Evolutionary conservation across 2,888 invertebrate species (phyloP), one percentile per base, ranked within the genome.

Genomic region (Drosophila ezoana): DNA sequence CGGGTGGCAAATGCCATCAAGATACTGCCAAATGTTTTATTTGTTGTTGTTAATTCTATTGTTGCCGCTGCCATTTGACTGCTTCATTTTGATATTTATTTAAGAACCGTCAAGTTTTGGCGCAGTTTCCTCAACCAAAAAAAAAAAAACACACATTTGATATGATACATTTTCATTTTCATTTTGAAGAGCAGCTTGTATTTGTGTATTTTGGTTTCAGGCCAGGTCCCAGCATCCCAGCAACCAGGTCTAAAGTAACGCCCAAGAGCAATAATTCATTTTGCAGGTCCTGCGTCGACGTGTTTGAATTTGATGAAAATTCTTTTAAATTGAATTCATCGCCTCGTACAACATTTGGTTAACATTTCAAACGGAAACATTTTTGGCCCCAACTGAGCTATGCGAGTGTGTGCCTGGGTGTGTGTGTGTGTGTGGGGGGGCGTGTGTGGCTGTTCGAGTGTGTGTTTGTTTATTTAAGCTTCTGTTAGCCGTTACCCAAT

Each of bases 201-300:
- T 67, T 35, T 44, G 43, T 66, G 54, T 60, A 23, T 52, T 57
- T 58, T 58, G 63, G 57, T 49, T 64, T 35, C 57, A 38, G 63
- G 49, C 57, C 60, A 54, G 49, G 43, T 45, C 16, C 33, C 72
- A 52, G 56, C 5, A 28, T 28, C 28, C 28, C 28, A 8, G 28
- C 28, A 2, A 35, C 8, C 40, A 40, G 57, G 40, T 18, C 44
- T 4, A 60, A 70, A 54, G 58, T 45, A 62, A 64, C 65, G 68
- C 59, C 62, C 76, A 75, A 76, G 43, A 79, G 86, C 88, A 79
- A 88, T 83, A 83, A 83, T 82, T 83, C 80, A 88, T 83, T 79
- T 86, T 52, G 58, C 75, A 68, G 51, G 58, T 79, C 52, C 65
- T 56, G 35, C 20, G 43, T 54, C 48, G 79, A 69, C 68, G 77